Percentiles rank a stretch among this genome's conserved stretches.
Conservation (phyloP, 1,140 invertebrate species). For the Stenopsyche tienmushanensis region DNA sequence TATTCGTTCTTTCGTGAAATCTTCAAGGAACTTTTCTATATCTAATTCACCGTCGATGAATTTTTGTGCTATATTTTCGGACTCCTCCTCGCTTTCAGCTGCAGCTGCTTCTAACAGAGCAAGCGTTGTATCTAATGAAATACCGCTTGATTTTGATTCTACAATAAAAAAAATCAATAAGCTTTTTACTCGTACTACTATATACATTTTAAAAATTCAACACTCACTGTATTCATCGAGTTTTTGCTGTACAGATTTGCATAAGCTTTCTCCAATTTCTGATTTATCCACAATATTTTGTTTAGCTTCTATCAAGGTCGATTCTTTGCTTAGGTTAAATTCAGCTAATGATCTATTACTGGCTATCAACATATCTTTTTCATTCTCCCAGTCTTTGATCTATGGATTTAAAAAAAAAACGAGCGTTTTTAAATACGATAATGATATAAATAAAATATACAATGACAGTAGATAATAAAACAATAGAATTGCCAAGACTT, state of each 20-base stretch:
- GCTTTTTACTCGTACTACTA: not conserved
- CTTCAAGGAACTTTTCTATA: conserved; percentile 76
- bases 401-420: conserved; percentile 50
- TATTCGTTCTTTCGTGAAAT: conserved; percentile 72
- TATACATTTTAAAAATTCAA: conserved; percentile 17
- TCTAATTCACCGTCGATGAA: conserved; percentile 72
- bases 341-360: conserved; percentile 85
- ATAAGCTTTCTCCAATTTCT: conserved; percentile 67
- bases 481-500: conserved; percentile 6
- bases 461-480: too few species aligned
- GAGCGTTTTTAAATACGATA: not conserved
- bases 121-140: conserved; percentile 76
- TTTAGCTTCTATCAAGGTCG: conserved; percentile 72
- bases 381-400: conserved; percentile 75
- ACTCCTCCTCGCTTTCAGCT: conserved; percentile 85
- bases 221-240: conserved; percentile 65
- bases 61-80: conserved; percentile 75
- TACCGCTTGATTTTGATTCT: conserved; percentile 68
- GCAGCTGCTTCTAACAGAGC: conserved; percentile 82
- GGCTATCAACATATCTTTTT: conserved; percentile 82
- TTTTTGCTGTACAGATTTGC: conserved; percentile 67
- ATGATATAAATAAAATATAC: too few species aligned
- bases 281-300: conserved; percentile 67
- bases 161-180: not conserved
- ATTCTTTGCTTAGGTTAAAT: conserved; percentile 81